A percentile compares a stretch with the other conserved stretches of the same genome.
Conservation (phyloP, 2,113 vertebrate species). For the Pitta sordida region DNA sequence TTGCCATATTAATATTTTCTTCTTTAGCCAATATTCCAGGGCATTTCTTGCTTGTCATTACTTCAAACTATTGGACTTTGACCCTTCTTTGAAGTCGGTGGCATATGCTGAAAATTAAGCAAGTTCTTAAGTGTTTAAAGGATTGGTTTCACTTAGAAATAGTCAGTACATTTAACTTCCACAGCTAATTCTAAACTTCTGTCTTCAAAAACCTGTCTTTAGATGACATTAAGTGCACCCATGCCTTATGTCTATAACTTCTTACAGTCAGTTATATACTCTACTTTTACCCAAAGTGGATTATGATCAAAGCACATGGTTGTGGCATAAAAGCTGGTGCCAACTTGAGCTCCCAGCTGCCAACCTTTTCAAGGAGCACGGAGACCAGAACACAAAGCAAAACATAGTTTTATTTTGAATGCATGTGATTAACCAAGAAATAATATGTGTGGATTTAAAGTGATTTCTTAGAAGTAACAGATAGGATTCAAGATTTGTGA, state of each 20-base stretch:
- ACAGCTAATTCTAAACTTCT: slow-evolving; percentile 52
- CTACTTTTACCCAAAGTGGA: background rate
- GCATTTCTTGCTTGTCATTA: slow-evolving; percentile 28
- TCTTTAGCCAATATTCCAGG: background rate
- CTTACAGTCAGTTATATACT: background rate
- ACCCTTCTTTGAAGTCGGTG: slow-evolving; percentile 46
- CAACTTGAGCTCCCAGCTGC: background rate
- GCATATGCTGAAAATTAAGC: slow-evolving; percentile 64
- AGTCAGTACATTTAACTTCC: slow-evolving; percentile 12
- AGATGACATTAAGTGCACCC: background rate
- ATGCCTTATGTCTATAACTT: background rate
- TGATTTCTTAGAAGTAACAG: background rate
- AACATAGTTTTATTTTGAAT: background rate
- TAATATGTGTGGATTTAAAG: background rate
- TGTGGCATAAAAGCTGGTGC: background rate
- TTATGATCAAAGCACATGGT: background rate
- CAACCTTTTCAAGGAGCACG: background rate
- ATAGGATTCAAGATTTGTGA: background rate
- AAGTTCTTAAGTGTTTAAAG: slow-evolving; percentile 33
- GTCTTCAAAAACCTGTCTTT: background rate
- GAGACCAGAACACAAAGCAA: background rate
- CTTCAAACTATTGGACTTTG: slow-evolving; percentile 44
- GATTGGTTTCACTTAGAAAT: slow-evolving; percentile 62
- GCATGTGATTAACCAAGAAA: background rate
- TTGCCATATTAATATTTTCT: background rate